A percentile compares a stretch with the other conserved stretches of the same genome.
These are phyloP conservation scores for Rotaria socialis DNA, from an alignment of 2,888 invertebrate genomes.

Conservation along the genomic window DNA sequence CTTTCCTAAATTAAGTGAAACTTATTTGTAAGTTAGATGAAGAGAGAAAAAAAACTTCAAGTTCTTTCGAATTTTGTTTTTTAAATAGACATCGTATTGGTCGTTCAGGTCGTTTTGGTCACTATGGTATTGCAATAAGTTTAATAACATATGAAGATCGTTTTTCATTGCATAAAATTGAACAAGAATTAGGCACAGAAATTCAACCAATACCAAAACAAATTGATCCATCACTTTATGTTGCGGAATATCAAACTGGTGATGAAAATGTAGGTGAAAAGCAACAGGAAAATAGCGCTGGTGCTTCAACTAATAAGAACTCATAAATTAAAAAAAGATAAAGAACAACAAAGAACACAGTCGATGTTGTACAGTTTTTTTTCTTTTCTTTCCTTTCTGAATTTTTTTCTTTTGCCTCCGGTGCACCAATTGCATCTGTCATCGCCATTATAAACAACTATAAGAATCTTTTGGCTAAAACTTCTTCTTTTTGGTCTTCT, in stretches of 20 bases:
- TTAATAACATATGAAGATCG: conserved; percentile 97
- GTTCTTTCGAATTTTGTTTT: background rate
- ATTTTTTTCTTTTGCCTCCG: background rate
- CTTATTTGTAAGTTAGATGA: conserved; percentile 68
- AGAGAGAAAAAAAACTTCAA: too few relatives aligned
- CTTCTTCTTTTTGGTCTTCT: background rate
- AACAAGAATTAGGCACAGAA: conserved; percentile 95
- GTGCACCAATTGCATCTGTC: background rate
- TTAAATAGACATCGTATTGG: conserved; percentile 78
- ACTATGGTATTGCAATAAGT: conserved; percentile 97
- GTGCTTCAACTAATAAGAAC: background rate
- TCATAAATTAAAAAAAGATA: background rate
- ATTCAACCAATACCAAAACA: conserved; percentile 99
- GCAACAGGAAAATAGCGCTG: background rate
- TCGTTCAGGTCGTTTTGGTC: conserved; percentile 93
- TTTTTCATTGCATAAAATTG: conserved; percentile 92
- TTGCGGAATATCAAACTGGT: conserved; percentile 57
- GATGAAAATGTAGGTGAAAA: background rate
- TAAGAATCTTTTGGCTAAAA: background rate
- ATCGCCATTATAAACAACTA: background rate
- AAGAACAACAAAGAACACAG: background rate
- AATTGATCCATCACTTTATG: conserved; percentile 95
- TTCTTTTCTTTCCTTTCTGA: background rate
- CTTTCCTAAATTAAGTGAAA: conserved; percentile 99
- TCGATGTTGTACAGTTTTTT: conserved; percentile 28